These are phyloP conservation scores for Sciurus vulgaris DNA, from an alignment of 2,797 vertebrate genomes.

Conservation along the genomic window DNA sequence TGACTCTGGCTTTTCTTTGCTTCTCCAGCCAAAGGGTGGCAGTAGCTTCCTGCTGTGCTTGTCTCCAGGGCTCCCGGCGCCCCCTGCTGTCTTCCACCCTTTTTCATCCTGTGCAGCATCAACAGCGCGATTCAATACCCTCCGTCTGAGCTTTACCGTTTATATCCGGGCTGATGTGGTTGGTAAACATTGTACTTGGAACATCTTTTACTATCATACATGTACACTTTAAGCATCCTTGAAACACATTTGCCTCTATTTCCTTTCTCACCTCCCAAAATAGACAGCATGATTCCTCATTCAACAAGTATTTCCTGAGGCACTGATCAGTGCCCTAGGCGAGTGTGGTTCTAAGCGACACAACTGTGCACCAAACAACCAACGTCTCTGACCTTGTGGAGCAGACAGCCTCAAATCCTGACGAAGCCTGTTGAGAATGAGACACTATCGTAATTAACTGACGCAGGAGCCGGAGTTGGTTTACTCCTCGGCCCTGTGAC, in stretches of 20 bases:
- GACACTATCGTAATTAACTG: not conserved
- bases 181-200: not conserved
- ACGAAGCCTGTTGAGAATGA: not conserved
- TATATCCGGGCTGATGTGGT: not conserved
- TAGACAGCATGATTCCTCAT: conserved; percentile 59
- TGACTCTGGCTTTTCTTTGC: not conserved
- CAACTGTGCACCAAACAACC: not conserved
- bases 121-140: not conserved
- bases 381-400: not conserved
- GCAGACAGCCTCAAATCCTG: not conserved
- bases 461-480: not conserved
- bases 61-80: not conserved
- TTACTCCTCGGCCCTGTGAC: not conserved
- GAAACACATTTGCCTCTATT: not conserved
- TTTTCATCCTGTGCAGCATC: not conserved
- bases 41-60: not conserved
- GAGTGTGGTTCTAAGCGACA: not conserved
- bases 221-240: conserved; percentile 28
- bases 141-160: not conserved
- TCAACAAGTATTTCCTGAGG: conserved; percentile 30
- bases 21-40: not conserved
- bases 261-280: conserved; percentile 73
- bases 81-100: not conserved
- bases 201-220: not conserved
- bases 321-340: not conserved